These are phyloP conservation scores for Leptopilina myrica DNA, from an alignment of 2,888 invertebrate species.

Conservation along the genomic window DNA sequence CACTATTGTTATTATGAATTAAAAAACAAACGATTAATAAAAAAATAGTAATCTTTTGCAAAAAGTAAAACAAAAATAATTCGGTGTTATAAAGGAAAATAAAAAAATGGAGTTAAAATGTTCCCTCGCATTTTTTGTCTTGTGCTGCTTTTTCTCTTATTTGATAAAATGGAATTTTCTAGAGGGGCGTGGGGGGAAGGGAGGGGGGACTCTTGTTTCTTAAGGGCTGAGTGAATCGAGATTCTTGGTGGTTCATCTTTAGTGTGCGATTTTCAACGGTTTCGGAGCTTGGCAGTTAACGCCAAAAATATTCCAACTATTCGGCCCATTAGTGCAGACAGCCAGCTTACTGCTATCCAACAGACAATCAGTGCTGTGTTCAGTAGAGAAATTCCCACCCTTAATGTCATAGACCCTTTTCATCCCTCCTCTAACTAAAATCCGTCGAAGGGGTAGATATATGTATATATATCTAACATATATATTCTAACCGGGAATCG, in stretches of 20 bases:
- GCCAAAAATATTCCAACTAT: conserved; percentile 72
- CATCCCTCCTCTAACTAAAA: conserved; percentile 45
- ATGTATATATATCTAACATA: background rate
- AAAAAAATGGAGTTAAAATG: too few relatives aligned
- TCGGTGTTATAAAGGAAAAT: too few relatives aligned
- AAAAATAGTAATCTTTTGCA: too few relatives aligned
- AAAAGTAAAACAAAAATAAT: too few relatives aligned
- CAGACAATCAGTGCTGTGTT: conserved; percentile 62
- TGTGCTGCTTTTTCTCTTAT: background rate
- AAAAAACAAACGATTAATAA: too few relatives aligned
- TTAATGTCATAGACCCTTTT: conserved; percentile 42
- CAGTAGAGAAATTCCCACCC: conserved; percentile 48
- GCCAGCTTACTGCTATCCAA: conserved; percentile 49
- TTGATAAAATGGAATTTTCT: conserved; percentile 52
- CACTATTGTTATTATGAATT: too few relatives aligned
- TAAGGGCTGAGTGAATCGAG: conserved; percentile 59
- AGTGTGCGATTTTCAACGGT: conserved; percentile 46
- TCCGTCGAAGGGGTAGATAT: conserved; percentile 49
- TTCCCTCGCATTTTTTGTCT: too few relatives aligned
- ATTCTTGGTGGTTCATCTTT: conserved; percentile 51
- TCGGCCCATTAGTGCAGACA: conserved; percentile 63
- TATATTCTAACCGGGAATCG: conserved; percentile 13
- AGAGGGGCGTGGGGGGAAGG: conserved; percentile 21
- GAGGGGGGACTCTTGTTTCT: conserved; percentile 50
- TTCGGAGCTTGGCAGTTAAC: conserved; percentile 52